Conservation (phyloP, 2,797 vertebrate species). For the Phoxinus dragarum region DNA sequence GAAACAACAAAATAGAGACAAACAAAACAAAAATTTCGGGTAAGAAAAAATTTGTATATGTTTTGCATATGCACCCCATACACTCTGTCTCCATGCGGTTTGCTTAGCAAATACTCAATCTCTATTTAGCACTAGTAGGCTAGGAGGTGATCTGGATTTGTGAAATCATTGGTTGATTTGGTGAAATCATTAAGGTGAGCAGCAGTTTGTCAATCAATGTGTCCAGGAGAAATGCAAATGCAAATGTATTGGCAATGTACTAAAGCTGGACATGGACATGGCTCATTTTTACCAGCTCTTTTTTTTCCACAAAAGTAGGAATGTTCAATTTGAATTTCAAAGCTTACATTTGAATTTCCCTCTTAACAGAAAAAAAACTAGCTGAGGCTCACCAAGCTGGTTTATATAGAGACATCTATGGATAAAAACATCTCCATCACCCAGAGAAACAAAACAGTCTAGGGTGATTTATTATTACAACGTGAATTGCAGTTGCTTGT, state of each 20-base stretch:
- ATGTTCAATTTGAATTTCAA: slow-evolving; percentile 47
- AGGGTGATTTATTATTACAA: neutral
- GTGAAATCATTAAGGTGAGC: neutral
- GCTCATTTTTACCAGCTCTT: neutral
- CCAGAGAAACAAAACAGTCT: neutral
- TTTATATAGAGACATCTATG: neutral
- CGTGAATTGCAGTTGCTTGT: neutral
- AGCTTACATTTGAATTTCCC: slow-evolving; percentile 34
- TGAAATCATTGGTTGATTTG: neutral
- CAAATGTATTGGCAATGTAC: neutral
- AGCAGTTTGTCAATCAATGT: neutral
- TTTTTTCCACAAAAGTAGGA: neutral
- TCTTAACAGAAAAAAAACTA: neutral
- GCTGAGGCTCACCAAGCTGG: neutral
- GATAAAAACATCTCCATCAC: neutral
- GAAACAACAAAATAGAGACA: neutral
- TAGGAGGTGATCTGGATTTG: neutral
- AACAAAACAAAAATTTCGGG: neutral
- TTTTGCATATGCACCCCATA: slow-evolving; percentile 34
- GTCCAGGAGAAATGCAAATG: neutral
- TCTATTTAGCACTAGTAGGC: neutral
- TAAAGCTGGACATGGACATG: neutral
- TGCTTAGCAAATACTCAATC: slow-evolving; percentile 23
- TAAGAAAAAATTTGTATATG: slow-evolving; percentile 22
- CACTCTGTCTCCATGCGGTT: neutral